Evolutionary conservation across 2,113 vertebrate genomes (phyloP), one percentile per base, ranked within the genome.

Genomic region (Aldabrachelys gigantea): DNA sequence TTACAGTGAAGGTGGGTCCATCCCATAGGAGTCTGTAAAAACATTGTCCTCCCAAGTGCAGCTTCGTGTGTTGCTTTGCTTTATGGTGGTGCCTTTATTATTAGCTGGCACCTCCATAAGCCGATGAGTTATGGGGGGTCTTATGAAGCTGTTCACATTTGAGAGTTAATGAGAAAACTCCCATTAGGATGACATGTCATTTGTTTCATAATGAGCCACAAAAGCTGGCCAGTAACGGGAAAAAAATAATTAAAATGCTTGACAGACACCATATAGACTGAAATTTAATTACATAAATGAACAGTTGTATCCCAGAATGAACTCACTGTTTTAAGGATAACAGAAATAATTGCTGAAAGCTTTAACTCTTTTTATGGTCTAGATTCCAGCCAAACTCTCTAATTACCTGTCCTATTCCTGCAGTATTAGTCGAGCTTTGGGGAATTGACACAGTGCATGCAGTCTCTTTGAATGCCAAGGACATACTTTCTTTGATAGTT

Each of bases 151-250:
- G 94, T 75, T 81, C 78, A 49, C 31, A 22, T 88, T 76, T 82
- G 44, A 94, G 79, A 75, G 29, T 76, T 53, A 81, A 80, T 65
- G 54, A 80, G 84, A 57, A 78, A 89, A 35, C 47, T 72, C 90
- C 79, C 57, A 85, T 96, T 53, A 62, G 59, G 10, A 10, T 95
- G 90, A 81, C 80, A 13, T 80, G 47, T 41, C 8, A 65, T 89
- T 96, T 97, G 47, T 75, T 92, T 91, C 72, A 78, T 86, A 93
- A 93, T 84, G 76, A 96, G 65, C 52, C 56, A 88, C 57, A 87
- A 82, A 72, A 89, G 35, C 27, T 87, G 57, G 35, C 80, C 83
- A 84, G 2, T 69, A 59, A 17, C 65, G 2, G 69, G 44, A 44
- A 50, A 89, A 91, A 87, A 47, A 62, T 84, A 80, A 92, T 92